phyloP scores from a whole-genome alignment of 2,888 invertebrate species.

The Nowickia ferox region DNA sequence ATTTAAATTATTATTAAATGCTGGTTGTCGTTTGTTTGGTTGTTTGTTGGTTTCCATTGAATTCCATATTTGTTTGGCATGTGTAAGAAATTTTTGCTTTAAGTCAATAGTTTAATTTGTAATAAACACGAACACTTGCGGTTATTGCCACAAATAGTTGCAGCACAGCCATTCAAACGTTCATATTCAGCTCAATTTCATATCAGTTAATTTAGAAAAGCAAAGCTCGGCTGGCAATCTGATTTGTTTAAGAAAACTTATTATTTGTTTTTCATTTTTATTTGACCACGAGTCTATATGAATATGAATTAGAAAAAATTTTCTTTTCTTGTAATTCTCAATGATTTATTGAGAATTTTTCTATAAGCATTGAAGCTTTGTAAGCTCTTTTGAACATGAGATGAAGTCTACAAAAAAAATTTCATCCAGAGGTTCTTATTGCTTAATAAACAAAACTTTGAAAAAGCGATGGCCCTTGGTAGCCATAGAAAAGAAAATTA shows the following conservation, averaged over 20 bases:
- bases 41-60: neutral
- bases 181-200: neutral
- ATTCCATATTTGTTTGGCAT: constrained; percentile 7
- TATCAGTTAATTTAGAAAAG: neutral
- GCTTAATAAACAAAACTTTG: too few relatives aligned
- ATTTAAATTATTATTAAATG: constrained; percentile 59
- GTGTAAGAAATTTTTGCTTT: neutral
- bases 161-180: neutral
- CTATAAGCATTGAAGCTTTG: neutral
- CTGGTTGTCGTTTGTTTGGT: neutral
- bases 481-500: too few relatives aligned
- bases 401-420: too few relatives aligned
- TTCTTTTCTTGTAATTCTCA: too few relatives aligned
- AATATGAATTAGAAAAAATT: too few relatives aligned
- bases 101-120: constrained; percentile 24
- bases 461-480: too few relatives aligned
- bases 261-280: too few relatives aligned
- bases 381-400: too few relatives aligned
- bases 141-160: constrained; percentile 23
- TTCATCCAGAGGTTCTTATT: too few relatives aligned
- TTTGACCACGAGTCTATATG: too few relatives aligned
- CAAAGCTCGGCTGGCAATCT: neutral
- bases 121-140: constrained; percentile 44
- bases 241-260: too few relatives aligned
- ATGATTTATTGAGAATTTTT: too few relatives aligned